phyloP scores from a whole-genome alignment of 2,113 vertebrate genomes.

The Okapia johnstoni region DNA sequence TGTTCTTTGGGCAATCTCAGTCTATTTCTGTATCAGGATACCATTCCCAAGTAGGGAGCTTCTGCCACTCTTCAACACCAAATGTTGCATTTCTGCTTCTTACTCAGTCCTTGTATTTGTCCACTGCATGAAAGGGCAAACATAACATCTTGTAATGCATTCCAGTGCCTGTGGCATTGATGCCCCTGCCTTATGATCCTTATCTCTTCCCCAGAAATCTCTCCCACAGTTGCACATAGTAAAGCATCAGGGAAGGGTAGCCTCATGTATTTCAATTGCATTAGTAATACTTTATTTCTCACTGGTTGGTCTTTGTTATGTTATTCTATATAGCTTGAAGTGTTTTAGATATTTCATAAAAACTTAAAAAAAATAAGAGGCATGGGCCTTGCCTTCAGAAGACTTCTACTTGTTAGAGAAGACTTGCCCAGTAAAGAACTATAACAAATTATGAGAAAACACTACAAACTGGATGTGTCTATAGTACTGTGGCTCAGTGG shows the following conservation, averaged over 20 bases:
- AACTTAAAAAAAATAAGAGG: background rate
- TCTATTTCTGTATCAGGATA: background rate
- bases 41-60: background rate
- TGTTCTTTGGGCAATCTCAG: background rate
- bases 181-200: background rate
- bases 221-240: background rate
- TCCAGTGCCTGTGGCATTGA: fast-evolving
- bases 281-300: background rate
- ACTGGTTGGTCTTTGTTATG: background rate
- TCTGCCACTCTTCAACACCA: background rate
- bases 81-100: background rate
- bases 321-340: background rate
- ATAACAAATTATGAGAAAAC: background rate
- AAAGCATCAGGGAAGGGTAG: background rate
- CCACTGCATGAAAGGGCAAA: background rate
- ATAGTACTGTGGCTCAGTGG: background rate
- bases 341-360: background rate
- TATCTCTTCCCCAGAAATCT: background rate
- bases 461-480: background rate
- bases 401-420: background rate
- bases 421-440: background rate
- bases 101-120: background rate
- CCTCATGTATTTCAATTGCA: background rate
- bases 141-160: background rate
- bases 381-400: background rate